These are phyloP conservation scores for Trachelus stipa DNA, from an alignment of 2,888 invertebrate genomes.

Conservation along the genomic window DNA sequence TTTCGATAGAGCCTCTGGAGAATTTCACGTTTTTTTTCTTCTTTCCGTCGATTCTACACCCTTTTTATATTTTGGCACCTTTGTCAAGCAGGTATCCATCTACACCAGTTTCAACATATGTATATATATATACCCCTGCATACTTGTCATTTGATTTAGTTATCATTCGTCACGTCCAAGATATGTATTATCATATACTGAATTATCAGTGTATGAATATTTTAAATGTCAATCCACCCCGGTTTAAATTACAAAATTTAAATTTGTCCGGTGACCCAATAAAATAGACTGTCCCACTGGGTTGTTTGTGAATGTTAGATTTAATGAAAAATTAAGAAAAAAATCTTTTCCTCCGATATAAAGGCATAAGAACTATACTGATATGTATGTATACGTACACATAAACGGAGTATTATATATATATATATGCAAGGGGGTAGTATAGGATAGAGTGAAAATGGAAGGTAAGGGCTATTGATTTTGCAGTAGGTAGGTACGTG, in stretches of 20 bases:
- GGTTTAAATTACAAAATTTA: not conserved
- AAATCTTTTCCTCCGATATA: not conserved
- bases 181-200: no score
- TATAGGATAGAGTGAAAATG: slow-evolving; percentile 10
- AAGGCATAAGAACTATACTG: not conserved
- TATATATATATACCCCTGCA: not conserved
- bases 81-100: not conserved
- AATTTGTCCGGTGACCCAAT: not conserved
- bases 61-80: not conserved
- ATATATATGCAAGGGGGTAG: not conserved
- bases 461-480: slow-evolving; percentile 40
- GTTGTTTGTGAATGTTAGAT: not conserved
- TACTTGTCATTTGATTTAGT: not conserved
- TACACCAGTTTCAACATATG: not conserved
- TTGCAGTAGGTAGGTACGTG: slow-evolving; percentile 11
- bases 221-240: not conserved
- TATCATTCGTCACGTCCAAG: not conserved
- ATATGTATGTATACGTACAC: not conserved
- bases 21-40: not conserved
- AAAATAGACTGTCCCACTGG: no score
- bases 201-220: no score
- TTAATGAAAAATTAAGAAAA: not conserved
- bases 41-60: not conserved
- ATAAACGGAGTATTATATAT: not conserved
- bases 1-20: not conserved